phyloP scores from a whole-genome alignment of 2,113 vertebrate genomes.

The Corydoras maculifer region DNA sequence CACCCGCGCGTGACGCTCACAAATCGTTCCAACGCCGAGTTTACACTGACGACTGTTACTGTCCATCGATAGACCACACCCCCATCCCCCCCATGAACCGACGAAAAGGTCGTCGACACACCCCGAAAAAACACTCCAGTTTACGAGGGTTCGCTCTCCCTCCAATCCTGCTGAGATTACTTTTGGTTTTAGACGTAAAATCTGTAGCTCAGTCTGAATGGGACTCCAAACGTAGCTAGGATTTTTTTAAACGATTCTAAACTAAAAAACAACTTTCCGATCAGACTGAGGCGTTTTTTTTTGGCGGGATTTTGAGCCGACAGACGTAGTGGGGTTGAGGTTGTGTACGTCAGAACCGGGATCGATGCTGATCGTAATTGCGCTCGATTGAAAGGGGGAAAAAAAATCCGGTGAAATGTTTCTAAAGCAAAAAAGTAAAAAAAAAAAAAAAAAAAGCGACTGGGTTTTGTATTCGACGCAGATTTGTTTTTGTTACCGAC shows the following conservation, averaged over 20 bases:
- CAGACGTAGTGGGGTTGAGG: not conserved
- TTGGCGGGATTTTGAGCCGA: constrained; percentile 16
- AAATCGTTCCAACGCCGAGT: constrained; percentile 17
- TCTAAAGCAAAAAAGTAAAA: constrained; percentile 5
- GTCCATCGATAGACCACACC: not conserved
- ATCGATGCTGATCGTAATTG: constrained; percentile 12
- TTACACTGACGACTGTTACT: constrained; percentile 45
- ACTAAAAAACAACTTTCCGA: constrained; percentile 5
- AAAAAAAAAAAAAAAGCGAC: constrained; percentile 11
- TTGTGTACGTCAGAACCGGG: constrained; percentile 19
- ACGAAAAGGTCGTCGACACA: not conserved
- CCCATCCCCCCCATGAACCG: not conserved
- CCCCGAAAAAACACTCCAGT: not conserved
- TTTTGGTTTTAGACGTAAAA: constrained; percentile 18
- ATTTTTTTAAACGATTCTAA: not conserved
- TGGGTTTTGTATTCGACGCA: constrained; percentile 36
- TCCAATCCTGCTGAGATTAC: constrained; percentile 36
- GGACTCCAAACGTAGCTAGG: constrained; percentile 21
- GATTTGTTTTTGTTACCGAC: constrained; percentile 38
- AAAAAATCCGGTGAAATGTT: constrained; percentile 1
- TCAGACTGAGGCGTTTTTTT: constrained; percentile 12
- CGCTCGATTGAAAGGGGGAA: constrained; percentile 31
- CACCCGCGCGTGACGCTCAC: too few relatives aligned
- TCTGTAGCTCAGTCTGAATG: constrained; percentile 27
- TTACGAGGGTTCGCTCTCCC: constrained; percentile 35